Conservation (phyloP, 1,140 invertebrate genomes). For the Ceratina japonica region DNA sequence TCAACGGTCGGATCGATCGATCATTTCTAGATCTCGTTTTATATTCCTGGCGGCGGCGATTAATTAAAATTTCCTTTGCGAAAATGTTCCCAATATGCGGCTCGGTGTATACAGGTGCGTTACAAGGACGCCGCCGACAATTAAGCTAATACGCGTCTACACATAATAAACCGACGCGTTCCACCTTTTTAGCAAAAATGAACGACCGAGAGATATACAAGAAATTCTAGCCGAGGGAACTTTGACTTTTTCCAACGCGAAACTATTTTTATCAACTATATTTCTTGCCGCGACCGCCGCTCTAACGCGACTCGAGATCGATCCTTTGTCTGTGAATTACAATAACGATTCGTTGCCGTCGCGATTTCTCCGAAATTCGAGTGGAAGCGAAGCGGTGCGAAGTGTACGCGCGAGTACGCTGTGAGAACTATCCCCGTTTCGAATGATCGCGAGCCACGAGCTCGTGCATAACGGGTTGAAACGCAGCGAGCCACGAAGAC, state of each 20-base stretch:
- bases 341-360: not conserved
- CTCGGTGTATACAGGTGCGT: slow-evolving; percentile 45
- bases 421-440: not conserved
- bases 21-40: not conserved
- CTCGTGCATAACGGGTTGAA: slow-evolving; percentile 58
- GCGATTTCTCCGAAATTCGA: not conserved
- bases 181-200: not conserved
- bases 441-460: slow-evolving; percentile 53
- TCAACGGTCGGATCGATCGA: not conserved
- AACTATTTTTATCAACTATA: not conserved
- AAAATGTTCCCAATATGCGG: slow-evolving; percentile 9
- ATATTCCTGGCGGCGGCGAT: not conserved
- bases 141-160: slow-evolving; percentile 38
- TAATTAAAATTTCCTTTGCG: not conserved
- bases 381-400: not conserved
- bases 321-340: not conserved
- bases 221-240: not conserved
- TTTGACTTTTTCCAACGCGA: not conserved
- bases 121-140: slow-evolving; percentile 39
- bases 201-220: not conserved
- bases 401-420: not conserved
- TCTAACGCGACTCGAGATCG: not conserved
- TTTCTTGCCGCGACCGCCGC: no score
- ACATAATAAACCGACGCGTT: slow-evolving; percentile 27
- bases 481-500: slow-evolving; percentile 64